Percentiles rank a stretch among this genome's conserved stretches.
phyloP scores from a whole-genome alignment of 1,140 invertebrate genomes.

The Diorhabda elongata region DNA sequence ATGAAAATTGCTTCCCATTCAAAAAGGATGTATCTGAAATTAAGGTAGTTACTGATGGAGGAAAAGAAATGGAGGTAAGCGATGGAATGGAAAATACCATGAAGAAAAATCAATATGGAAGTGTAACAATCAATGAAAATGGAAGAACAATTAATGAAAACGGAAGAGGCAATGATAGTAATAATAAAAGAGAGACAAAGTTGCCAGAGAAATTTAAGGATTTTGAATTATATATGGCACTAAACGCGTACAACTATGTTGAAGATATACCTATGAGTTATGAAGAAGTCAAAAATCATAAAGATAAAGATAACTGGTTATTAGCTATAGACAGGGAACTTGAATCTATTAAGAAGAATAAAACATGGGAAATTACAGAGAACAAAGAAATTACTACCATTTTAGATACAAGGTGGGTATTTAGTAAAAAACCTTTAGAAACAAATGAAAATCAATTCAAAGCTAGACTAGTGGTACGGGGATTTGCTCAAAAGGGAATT shows the following conservation, averaged over 20 bases:
- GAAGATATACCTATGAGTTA: constrained; percentile 27
- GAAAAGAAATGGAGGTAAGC: constrained; percentile 11
- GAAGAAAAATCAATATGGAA: neutral
- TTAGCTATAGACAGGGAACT: constrained; percentile 45
- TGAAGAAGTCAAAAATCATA: constrained; percentile 39
- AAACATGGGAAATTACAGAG: too few species aligned
- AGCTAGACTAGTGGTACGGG: constrained; percentile 41
- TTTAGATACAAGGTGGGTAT: constrained; percentile 23
- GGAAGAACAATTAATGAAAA: neutral
- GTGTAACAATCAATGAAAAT: neutral
- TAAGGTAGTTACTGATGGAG: constrained; percentile 7
- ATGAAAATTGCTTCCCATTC: constrained; percentile 25
- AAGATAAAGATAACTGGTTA: constrained; percentile 40
- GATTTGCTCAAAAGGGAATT: constrained; percentile 33
- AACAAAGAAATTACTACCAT: too few species aligned
- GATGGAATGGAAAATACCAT: constrained; percentile 12
- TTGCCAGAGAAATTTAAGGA: constrained; percentile 25
- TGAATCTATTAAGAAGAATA: constrained; percentile 25
- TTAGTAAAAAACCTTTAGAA: constrained; percentile 33
- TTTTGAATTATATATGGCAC: constrained; percentile 28
- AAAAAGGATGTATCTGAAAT: constrained; percentile 15
- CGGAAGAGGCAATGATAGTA: neutral
- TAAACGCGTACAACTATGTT: constrained; percentile 19
- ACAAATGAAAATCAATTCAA: constrained; percentile 37
- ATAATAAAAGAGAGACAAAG: constrained; percentile 18